Base-by-base conservation (phyloP, 2,888 invertebrate species). In the Lobophora halterata region DNA sequence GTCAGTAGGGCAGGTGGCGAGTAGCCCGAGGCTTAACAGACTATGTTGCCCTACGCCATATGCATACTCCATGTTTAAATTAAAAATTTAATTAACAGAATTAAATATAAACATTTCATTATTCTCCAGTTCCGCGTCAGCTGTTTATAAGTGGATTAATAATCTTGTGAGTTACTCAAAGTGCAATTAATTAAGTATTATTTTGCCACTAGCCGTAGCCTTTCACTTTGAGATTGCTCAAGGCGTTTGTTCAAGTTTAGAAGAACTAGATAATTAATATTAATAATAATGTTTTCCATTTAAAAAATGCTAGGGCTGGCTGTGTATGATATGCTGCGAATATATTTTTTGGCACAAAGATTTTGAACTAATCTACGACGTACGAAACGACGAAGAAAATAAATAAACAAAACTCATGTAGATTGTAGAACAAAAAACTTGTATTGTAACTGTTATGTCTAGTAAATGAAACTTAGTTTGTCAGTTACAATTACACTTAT, bases 61-160 rank as follows among this genome's bases (percentile, higher is more conserved):
- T 67, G 66, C 56, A 44, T 49, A 53, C 51, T 59, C 64, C 61
- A 61, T 71, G 71, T 69, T 64, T 57, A 63, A 28, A 74, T 76
- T 62, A 61, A 62, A 69, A 65, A 68, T 55, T 58, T 68, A 73
- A 77, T 77, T 74, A 75, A 65, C 71, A 61, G 43, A 59, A 66
- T 58, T 48, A 61, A 60, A 60, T 61, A 66, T 56, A 65, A 62
- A 61, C 66, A 70, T 63, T 17, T 36, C 5, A 25, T 16, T 16
- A 35, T 27, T 32, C 23, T 26, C 18, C 11, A 49, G 50, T 55
- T 53, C 49, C 46, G 49, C 45, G 49, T 58, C 49, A 57, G 48
- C 53, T 55, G 54, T 26, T 24, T 36, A 28, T 36, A 36, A 43
- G 23, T 36, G 42, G 19, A 42, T 36, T 46, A 41, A 33, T 49